Evolutionary conservation across 2,888 invertebrate genomes (phyloP), one percentile per base, ranked within the genome.

Genomic region (Dicycla oo): DNA sequence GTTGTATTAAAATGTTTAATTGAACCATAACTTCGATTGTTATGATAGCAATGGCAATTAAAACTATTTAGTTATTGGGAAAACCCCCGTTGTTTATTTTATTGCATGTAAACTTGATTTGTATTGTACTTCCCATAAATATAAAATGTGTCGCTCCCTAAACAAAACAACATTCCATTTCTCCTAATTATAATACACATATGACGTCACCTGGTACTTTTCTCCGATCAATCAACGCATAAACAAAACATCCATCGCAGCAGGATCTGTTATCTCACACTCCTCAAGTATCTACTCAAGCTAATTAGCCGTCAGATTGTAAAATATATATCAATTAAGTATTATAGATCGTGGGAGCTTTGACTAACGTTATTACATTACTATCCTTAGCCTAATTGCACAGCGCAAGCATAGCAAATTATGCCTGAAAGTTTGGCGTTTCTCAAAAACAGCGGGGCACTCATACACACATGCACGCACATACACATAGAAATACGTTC

Each of bases 281-380:
- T 72, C 64, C 53, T 68, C 62, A 49, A 77, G 68, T 70, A 73
- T 78, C 66, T 80, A 80, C 40, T 69, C 58, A 73, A 66, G 40
- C 66, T 73, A 78, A 82, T 78, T 65, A 76, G 70, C 68, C 60
- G 53, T 57, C 56, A 75, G 38, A 71, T 61, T 62, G 67, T 61
- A 62, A 73, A 62, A 67, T 75, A 80, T 62, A 75, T 70, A 80
- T 69, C 56, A 73, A 73, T 70, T 62, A 66, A 69, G 47, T 47
- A 51, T 83, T 69, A 83, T 60, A 47, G 47, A 81, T 69, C 73
- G 84, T 77, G 65, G 60, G 53, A 69, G 73, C 47, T 83, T 80
- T 77, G 43, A 71, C 64, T 61, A 66, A 56, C 30, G 30, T 63
- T 58, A 30, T 56, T 56, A 34, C n/a, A 61, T 57, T 68, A 56